Base-by-base conservation (phyloP, 2,888 invertebrate species). In the Drosophila flavopinicola region DNA sequence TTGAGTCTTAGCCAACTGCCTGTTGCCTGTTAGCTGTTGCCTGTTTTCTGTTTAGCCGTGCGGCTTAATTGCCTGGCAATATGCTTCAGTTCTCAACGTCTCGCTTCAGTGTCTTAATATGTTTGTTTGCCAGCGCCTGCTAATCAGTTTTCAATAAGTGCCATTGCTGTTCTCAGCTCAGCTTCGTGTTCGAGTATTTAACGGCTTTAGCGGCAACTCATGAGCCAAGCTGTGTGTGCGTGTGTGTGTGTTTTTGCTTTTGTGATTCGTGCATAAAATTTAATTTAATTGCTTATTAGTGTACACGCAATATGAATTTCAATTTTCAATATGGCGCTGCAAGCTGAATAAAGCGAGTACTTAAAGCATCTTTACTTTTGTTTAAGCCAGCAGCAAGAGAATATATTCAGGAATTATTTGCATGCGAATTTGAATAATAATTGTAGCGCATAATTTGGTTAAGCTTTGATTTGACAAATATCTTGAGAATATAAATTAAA, bases 31-130 rank as follows among this genome's bases (percentile, higher is more conserved):
- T 29, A 17, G 25, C 38, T 30, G 41, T 29, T 51, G 42, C 66
- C 45, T 37, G 17, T 56, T 71, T 75, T 78, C 73, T 82, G 82
- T 72, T 84, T 69, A 71, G 59, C 64, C 68, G 60, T 60, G 53
- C 63, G 39, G 72, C 78, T 72, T 87, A 87, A 87, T 83, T 83
- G 83, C 78, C 45, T 56, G 78, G 75, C 83, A 79, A 86, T 79
- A 84, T 80, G 76, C 67, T 56, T 60, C 68, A 63, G 56, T 65
- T 41, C 42, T 17, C 15, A 9, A 17, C 5, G 27, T 17, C 24
- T 20, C 44, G 35, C 33, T 70, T 70, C 33, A 52, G 52, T 52
- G 30, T 41, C 60, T 63, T 67, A 63, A 73, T 63, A 63, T 56
- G 51, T 66, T 75, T 76, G 66, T 59, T 63, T 59, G 25, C 13